phyloP scores from a whole-genome alignment of 2,888 invertebrate species.

The Agrenia bidenticulata region DNA sequence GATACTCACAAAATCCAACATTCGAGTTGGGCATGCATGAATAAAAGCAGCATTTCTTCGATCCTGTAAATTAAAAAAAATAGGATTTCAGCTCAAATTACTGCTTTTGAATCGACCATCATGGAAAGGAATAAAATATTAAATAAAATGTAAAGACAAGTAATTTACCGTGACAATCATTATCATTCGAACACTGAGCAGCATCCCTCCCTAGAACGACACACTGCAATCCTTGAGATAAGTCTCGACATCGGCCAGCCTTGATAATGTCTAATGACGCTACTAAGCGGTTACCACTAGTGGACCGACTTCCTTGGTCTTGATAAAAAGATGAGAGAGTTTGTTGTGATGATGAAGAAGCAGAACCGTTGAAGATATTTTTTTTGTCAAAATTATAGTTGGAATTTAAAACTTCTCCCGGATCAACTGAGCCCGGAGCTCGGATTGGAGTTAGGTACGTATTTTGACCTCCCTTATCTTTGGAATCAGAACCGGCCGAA shows the following conservation, averaged over 20 bases:
- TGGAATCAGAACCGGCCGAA: neutral
- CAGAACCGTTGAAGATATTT: neutral
- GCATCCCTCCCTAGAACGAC: conserved; percentile 1
- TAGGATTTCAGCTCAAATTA: neutral
- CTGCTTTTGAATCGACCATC: too few species aligned
- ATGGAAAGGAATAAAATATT: too few species aligned
- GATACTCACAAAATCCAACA: conserved; percentile 30
- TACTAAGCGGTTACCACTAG: too few species aligned
- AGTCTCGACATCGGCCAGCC: conserved; percentile 18
- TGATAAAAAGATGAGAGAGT: neutral
- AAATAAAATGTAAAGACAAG: too few species aligned
- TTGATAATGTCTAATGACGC: conserved; percentile 3
- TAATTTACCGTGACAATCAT: conserved; percentile 26
- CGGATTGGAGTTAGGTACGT: neutral
- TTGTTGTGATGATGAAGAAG: neutral
- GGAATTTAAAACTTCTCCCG: neutral
- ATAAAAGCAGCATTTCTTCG: conserved; percentile 36
- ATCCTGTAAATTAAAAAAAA: conserved; percentile 10
- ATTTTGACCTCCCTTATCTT: conserved; percentile 3
- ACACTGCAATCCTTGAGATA: conserved; percentile 20
- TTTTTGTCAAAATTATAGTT: neutral
- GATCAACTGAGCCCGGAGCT: conserved; percentile 2
- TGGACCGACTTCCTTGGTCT: neutral
- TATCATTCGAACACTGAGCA: conserved; percentile 22
- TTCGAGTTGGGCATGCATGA: conserved; percentile 18